Base-by-base conservation (phyloP, 2,797 vertebrate genomes). In the Microhierax caerulescens region DNA sequence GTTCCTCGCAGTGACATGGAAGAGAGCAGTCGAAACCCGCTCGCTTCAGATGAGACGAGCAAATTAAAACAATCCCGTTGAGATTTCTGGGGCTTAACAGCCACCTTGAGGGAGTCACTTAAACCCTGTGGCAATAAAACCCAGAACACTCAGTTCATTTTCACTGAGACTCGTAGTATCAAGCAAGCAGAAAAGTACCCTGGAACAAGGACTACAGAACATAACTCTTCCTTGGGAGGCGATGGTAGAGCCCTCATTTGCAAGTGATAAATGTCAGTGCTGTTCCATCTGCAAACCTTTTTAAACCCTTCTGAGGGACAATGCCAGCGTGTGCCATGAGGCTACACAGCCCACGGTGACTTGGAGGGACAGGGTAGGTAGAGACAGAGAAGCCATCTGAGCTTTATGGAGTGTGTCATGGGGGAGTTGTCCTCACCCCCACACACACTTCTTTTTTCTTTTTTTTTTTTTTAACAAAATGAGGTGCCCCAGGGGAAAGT, bases 401-500 rank as follows among this genome's bases (percentile, higher is more conserved):
- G 87, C 64, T 73, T 68, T 87, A 75, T 21, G 28, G 47, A 85
- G 25, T 53, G 45, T 90, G 73, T 70, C 94, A 91, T 7, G 2
- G 53, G n/a, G 51, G 43, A 74, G 63, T 56, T 63, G 43, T 24
- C 37, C 4, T 41, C 39, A 15, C 39, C 39, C 39, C 15, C 39
- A 6, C 39, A 15, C 39, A 15, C 39, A 15, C 39, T 41, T 41
- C 15, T 41, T 78, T 85, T 48, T n/a, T 10, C 28, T 25, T 36
- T n/a, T 36, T 21, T 67, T 74, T 70, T 39, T 75, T 56, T 81
- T 67, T 22, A 72, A 93, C 37, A 90, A 96, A 96, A 97, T 70
- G 92, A 95, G 69, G 88, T 97, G 85, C 94, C 96, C 95, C 96
- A 70, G 73, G 91, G 97, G 96, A 97, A 82, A 95, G 87, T 65